Conservation (phyloP, 2,113 vertebrate genomes). For the Thomomys bottae region DNA sequence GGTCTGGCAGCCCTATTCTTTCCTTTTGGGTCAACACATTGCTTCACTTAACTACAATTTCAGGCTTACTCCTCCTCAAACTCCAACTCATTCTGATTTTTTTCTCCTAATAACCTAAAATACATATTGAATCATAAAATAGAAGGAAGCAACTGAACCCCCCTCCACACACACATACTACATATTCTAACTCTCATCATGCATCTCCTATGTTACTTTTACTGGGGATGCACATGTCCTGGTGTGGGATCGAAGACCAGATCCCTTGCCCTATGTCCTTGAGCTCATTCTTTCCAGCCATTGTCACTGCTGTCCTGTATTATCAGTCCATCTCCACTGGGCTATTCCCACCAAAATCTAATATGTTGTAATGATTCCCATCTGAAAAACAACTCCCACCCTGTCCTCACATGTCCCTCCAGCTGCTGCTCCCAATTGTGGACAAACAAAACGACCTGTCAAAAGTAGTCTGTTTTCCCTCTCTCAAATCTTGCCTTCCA, state of each 20-base stretch:
- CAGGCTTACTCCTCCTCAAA: background rate
- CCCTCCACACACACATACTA: too few species aligned
- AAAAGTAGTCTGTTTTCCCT: background rate
- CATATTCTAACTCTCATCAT: background rate
- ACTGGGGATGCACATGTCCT: background rate
- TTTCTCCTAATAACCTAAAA: background rate
- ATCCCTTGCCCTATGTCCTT: too few species aligned
- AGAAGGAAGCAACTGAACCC: background rate
- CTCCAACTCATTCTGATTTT: background rate
- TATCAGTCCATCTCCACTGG: background rate
- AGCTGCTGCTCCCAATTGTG: background rate
- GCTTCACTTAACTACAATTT: background rate
- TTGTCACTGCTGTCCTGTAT: background rate
- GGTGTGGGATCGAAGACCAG: background rate
- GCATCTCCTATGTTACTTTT: background rate
- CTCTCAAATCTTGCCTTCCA: background rate
- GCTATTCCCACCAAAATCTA: background rate
- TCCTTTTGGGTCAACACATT: background rate
- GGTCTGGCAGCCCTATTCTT: background rate
- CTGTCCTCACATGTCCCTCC: background rate
- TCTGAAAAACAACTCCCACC: background rate
- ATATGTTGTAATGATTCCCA: background rate
- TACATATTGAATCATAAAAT: background rate
- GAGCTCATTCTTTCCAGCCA: background rate
- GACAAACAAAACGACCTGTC: slow-evolving; percentile 11